Conservation (phyloP, 2,888 invertebrate genomes). For the Melikaiella ostensackeni region DNA sequence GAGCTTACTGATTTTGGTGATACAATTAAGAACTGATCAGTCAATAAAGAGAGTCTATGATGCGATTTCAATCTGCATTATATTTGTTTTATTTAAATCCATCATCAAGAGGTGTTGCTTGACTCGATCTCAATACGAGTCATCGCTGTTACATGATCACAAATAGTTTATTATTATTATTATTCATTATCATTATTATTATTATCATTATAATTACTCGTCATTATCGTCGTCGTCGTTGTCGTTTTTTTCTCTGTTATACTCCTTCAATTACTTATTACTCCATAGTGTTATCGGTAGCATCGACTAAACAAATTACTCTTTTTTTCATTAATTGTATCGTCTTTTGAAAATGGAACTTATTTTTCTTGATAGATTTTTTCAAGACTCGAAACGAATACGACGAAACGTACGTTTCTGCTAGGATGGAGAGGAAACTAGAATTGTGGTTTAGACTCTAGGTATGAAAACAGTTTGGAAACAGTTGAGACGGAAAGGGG, state of each 20-base stretch:
- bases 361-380: constrained; percentile 41
- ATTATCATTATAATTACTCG: constrained; percentile 62
- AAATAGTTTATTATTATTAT: constrained; percentile 74
- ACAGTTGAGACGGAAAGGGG: constrained; percentile 44
- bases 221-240: constrained; percentile 65
- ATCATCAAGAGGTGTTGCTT: constrained; percentile 76
- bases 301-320: constrained; percentile 55
- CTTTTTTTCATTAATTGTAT: constrained; percentile 45
- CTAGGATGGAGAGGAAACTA: constrained; percentile 45
- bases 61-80: constrained; percentile 75
- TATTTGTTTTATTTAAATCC: constrained; percentile 77
- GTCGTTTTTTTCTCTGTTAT: constrained; percentile 48
- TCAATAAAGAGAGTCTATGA: constrained; percentile 71
- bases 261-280: constrained; percentile 33
- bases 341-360: constrained; percentile 28
- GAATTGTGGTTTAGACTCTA: constrained; percentile 23
- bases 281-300: constrained; percentile 53
- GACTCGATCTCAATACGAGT: constrained; percentile 76
- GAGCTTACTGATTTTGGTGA: constrained; percentile 36
- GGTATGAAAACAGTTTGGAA: constrained; percentile 17
- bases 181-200: constrained; percentile 58
- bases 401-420: constrained; percentile 46
- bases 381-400: constrained; percentile 49
- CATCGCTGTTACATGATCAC: constrained; percentile 76
- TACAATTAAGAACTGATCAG: constrained; percentile 27